phyloP scores from a whole-genome alignment of 1,140 invertebrate genomes.

The Paraescarpia echinospica region DNA sequence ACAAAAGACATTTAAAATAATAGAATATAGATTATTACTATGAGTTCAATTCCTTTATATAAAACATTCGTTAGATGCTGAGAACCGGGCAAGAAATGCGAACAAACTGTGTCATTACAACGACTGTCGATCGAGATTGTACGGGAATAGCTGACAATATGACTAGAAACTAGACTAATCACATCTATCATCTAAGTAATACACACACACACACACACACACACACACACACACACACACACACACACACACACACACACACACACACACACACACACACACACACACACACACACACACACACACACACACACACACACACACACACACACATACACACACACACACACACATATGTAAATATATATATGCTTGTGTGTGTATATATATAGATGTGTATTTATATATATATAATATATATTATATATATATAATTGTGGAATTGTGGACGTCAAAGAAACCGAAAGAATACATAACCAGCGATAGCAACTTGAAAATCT shows the following conservation, averaged over 20 bases:
- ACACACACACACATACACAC: background rate
- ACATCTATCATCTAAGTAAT: too few relatives aligned
- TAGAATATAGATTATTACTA: background rate
- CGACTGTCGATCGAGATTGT: background rate
- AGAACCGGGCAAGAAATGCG: background rate
- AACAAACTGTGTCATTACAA: background rate
- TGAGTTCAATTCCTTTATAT: background rate
- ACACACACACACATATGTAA: background rate
- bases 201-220: too few relatives aligned
- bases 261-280: background rate
- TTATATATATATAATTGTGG: background rate
- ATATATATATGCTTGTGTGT: background rate
- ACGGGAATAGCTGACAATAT: too few relatives aligned
- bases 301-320: background rate
- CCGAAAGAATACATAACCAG: too few relatives aligned
- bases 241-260: background rate
- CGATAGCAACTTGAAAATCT: too few relatives aligned
- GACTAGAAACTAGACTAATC: too few relatives aligned
- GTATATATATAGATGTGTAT: background rate
- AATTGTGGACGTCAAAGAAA: too few relatives aligned
- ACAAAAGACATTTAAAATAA: background rate
- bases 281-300: background rate
- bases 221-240: too few relatives aligned
- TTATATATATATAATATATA: conserved; percentile 1
- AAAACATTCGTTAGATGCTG: background rate